Evolutionary conservation across 2,888 invertebrate genomes (phyloP), one percentile per base, ranked within the genome.

Genomic region (Diogma glabrata): DNA sequence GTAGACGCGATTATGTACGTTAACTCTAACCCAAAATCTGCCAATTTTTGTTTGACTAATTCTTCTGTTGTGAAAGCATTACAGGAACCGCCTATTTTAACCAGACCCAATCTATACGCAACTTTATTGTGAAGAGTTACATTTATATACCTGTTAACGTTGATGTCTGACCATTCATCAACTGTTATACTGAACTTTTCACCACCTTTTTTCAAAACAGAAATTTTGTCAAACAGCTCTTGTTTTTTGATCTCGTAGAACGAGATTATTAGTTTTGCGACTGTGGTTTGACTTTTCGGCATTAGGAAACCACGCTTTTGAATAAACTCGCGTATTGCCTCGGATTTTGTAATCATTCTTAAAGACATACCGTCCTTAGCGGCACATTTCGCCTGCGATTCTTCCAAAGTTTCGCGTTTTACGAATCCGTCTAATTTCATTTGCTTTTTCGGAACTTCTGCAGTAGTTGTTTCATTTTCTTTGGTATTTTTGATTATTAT

Each of bases 301-400:
- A n/a, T n/a, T 36, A 36, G 19, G 19, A 40, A 40, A 40, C 40
- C 40, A 3, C 40, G 40, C 40, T 40, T 40, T 40, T 40, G 40
- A 40, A 40, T 40, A 40, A 40, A 40, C 40, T 40, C 40, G 40
- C 40, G 40, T 40, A n/a, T n/a, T 40, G 17, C 19, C 9, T 40
- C 19, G 40, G 19, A 17, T 40, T 40, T 40, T 40, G 40, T 40
- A 40, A 40, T 40, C 40, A 4, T 19, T 40, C 40, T 40, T 40
- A 40, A 40, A 5, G 40, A 40, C 40, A 19, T 19, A 40, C 19
- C 8, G 7, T 36, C 3, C 36, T 36, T 8, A 36, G 36, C 14
- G 36, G 3, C 16, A 36, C n/a, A 36, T 36, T 36, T 36, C 36
- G 2, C 36, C 36, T 17, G 36, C 14, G 17, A 36, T 36, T 36